Evolutionary conservation across 2,797 vertebrate genomes (phyloP).

Genomic region (Ataeniobius toweri): DNA sequence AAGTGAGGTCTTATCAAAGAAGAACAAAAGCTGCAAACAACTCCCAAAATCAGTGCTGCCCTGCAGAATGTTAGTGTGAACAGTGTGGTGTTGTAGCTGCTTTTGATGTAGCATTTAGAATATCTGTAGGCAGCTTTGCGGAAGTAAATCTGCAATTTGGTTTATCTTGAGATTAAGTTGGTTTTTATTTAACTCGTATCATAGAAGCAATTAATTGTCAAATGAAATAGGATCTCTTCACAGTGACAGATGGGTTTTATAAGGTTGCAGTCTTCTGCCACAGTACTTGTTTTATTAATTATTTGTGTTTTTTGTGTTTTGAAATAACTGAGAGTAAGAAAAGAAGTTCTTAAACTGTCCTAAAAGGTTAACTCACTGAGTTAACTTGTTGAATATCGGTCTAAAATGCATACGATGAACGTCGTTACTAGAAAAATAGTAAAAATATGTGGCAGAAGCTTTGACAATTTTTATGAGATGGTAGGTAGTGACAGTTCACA

Average conservation of each 20-base stretch:
- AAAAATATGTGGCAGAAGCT: background rate
- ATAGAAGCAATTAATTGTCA: background rate
- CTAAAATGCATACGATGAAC: background rate
- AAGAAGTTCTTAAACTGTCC: background rate
- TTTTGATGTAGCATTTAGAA: conserved; percentile 34
- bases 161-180: background rate
- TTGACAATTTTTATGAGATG: background rate
- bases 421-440: background rate
- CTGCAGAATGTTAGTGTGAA: conserved; percentile 27
- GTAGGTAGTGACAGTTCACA: background rate
- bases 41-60: conserved; percentile 22
- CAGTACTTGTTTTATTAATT: background rate
- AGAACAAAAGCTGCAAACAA: conserved; percentile 9
- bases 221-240: background rate
- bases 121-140: background rate
- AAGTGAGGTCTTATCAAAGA: conserved; percentile 12
- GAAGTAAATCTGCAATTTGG: conserved; percentile 4
- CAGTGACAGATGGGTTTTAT: background rate
- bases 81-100: conserved; percentile 36
- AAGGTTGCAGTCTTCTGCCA: background rate
- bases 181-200: background rate
- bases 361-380: background rate
- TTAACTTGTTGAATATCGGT: background rate
- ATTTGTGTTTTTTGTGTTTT: background rate
- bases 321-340: background rate